phyloP scores from a whole-genome alignment of 2,113 vertebrate genomes.

The Megatriorchis doriae region DNA sequence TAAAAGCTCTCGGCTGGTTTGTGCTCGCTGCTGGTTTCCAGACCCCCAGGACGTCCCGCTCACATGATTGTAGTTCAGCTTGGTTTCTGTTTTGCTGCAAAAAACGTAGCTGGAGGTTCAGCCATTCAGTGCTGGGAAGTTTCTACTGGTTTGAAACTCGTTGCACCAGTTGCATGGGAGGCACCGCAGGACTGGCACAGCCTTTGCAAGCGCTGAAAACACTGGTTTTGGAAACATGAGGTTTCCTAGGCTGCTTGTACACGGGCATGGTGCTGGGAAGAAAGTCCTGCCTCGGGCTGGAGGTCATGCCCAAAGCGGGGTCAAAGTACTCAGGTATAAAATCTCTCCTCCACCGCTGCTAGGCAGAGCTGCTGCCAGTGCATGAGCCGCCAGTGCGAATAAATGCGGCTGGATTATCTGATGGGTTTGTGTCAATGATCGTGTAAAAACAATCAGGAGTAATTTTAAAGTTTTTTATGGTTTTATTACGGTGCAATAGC shows the following conservation, averaged over 20 bases:
- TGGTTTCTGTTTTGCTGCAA: neutral
- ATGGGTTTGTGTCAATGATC: neutral
- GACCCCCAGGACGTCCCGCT: rapidly evolving
- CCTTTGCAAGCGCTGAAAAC: neutral
- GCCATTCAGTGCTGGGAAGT: neutral
- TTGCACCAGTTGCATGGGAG: neutral
- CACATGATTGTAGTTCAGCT: rapidly evolving
- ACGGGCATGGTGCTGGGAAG: neutral
- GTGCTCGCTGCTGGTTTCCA: neutral
- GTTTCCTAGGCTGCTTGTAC: neutral
- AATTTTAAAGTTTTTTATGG: neutral
- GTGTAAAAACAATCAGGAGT: neutral
- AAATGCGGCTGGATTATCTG: neutral
- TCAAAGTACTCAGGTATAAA: neutral
- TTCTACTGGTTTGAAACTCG: neutral
- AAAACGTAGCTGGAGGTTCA: neutral
- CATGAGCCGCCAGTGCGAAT: neutral
- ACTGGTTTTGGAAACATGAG: rapidly evolving
- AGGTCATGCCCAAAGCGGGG: neutral
- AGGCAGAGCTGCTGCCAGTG: neutral
- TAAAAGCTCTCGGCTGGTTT: neutral
- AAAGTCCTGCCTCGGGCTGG: neutral
- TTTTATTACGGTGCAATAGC: neutral
- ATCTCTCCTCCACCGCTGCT: neutral
- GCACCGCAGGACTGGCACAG: neutral